Evolutionary conservation across 35 echinoderm and acorn worm species (phyloP).

Genomic region (Anneissia japonica): DNA sequence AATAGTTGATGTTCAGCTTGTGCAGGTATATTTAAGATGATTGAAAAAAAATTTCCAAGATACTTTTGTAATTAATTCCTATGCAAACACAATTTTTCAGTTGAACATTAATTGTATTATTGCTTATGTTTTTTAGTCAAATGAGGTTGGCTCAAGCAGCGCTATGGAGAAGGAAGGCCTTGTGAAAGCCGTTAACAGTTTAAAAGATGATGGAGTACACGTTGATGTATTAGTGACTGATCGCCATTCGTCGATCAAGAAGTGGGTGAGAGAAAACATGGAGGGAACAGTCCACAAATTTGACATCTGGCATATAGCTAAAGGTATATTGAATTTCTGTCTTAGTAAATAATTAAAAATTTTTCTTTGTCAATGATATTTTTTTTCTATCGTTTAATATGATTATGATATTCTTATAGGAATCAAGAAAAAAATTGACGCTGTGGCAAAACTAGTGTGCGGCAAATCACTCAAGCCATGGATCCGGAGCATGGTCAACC

Average conservation of each 20-base stretch:
- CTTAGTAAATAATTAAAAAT: neutral
- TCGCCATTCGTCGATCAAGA: neutral
- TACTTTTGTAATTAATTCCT: too few relatives aligned
- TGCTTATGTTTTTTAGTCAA: neutral
- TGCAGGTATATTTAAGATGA: neutral
- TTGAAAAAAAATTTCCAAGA: too few relatives aligned
- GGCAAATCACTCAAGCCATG: neutral
- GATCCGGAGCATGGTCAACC: constrained; percentile 7
- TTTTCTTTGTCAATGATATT: too few relatives aligned
- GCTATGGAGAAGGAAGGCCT: constrained; percentile 44
- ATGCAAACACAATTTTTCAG: too few relatives aligned
- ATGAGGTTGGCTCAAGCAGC: constrained; percentile 25
- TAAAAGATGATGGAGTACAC: neutral
- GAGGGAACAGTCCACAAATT: constrained; percentile 7
- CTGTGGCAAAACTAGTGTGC: neutral
- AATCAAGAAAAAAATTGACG: constrained; percentile 1
- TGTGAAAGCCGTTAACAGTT: neutral
- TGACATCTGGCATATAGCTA: constrained; percentile 46
- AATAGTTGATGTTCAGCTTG: constrained; percentile 6
- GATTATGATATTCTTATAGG: neutral
- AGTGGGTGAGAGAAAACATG: constrained; percentile 27
- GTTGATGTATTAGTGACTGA: constrained; percentile 17
- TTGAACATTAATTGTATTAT: neutral
- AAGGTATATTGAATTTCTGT: neutral
- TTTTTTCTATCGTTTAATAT: neutral